Base-by-base conservation (phyloP, 2,113 vertebrate species). In the Varanus komodoensis region DNA sequence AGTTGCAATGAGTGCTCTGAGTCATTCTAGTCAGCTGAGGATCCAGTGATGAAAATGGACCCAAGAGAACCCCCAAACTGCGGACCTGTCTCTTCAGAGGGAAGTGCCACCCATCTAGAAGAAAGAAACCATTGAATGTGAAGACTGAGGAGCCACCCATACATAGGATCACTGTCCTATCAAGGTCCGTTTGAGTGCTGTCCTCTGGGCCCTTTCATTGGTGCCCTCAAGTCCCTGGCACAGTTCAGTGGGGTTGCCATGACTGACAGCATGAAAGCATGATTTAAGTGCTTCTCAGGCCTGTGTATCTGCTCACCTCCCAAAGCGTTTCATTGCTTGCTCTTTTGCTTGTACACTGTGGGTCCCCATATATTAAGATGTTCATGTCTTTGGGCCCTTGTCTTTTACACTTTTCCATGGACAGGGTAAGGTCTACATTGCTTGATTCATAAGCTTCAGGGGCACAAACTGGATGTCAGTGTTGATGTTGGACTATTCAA, bases 341-440 rank as follows among this genome's bases (percentile, higher is more conserved):
- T 17, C 6, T 86, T 83, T 75, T 78, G 74, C 54, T 75, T 78
- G 74, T 34, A 57, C 73, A 25, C 27, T 61, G n/a, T 48, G 8
- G 9, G 15, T 44, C 17, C 17, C 14, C 68, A 19, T 50, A 80
- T 50, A 32, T 50, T 12, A 79, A 89, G 29, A 12, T 74, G 15
- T 19, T 90, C 34, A 21, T 38, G 34, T 38, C 6, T 79, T 61
- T 78, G 44, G 57, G 7, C 44, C 6, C n/a, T 19, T n/a, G 4
- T 69, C 64, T 84, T 84, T 8, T 23, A 83, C 50, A 86, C 81
- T 9, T 71, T 86, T 8, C 23, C 86, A 68, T 75, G 87, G 91
- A 69, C 61, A 1, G 71, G 67, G 23, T 19, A 74, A 83, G 8
- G 44, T 89, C 61, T 85, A 54, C 50, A 89, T 74, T 7, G 9